Percentiles rank a stretch among this genome's conserved stretches.
These are phyloP conservation scores for Actenoides lindsayi DNA, from an alignment of 2,113 vertebrate species.

Conservation along the genomic window DNA sequence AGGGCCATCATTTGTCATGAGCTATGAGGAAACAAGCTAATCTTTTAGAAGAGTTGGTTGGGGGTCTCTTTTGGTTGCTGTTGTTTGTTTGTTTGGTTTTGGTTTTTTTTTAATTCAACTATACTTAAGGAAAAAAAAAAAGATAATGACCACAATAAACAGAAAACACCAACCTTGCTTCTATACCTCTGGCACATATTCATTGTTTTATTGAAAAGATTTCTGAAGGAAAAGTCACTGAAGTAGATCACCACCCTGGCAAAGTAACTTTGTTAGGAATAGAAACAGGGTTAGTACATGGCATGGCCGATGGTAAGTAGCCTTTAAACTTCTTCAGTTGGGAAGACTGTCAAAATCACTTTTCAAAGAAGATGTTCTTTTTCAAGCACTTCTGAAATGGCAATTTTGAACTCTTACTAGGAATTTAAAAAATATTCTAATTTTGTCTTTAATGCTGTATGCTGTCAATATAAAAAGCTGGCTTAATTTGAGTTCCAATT, in stretches of 20 bases:
- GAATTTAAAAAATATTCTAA: slow-evolving; percentile 45
- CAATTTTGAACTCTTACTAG: slow-evolving; percentile 45
- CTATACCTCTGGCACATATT: neutral
- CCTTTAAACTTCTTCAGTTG: neutral
- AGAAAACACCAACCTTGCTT: neutral
- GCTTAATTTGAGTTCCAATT: neutral
- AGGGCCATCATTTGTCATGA: neutral
- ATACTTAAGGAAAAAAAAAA: neutral
- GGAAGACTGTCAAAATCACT: slow-evolving; percentile 8
- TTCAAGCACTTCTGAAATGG: slow-evolving; percentile 45
- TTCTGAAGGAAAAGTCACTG: neutral
- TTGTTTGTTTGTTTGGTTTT: too few relatives aligned
- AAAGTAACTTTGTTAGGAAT: neutral
- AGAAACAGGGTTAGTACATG: neutral
- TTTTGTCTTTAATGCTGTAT: slow-evolving; percentile 11
- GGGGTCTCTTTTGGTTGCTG: too few relatives aligned
- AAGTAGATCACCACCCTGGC: neutral
- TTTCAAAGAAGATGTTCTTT: slow-evolving; percentile 31
- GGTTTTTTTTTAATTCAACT: neutral
- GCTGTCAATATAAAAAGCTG: neutral
- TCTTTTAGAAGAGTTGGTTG: neutral
- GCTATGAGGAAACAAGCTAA: slow-evolving; percentile 10
- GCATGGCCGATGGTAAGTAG: neutral
- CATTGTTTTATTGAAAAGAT: slow-evolving; percentile 30
- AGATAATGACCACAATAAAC: neutral